Conservation (phyloP, 2,113 vertebrate species). For the Sciurus niger region DNA sequence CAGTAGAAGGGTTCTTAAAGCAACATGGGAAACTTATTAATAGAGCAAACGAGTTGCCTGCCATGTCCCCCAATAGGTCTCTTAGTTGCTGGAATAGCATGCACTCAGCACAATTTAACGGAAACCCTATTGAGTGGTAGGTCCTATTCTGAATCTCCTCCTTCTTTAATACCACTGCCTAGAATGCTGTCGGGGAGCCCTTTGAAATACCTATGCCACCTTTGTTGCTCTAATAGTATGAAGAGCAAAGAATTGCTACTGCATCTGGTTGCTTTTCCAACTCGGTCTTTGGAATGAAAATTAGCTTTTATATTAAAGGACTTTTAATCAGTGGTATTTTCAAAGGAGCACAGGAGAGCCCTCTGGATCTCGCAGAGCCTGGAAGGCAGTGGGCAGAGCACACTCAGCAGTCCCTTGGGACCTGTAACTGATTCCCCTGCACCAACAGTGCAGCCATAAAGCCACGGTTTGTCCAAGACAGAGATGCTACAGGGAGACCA, state of each 20-base stretch:
- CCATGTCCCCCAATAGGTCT: not conserved
- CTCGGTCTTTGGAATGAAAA: not conserved
- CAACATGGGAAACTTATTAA: not conserved
- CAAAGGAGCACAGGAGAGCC: slow-evolving; percentile 1
- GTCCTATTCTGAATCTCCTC: not conserved
- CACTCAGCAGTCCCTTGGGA: slow-evolving; percentile 43
- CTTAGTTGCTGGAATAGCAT: not conserved
- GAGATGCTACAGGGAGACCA: slow-evolving; percentile 83
- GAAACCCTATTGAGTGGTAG: not conserved
- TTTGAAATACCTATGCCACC: not conserved
- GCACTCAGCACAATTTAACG: not conserved
- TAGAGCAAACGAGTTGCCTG: not conserved
- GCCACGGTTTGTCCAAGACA: slow-evolving; percentile 88
- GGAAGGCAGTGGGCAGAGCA: not conserved
- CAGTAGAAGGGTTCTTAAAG: not conserved
- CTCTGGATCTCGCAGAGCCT: not conserved
- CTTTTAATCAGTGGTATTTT: slow-evolving; percentile 16
- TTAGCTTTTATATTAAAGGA: not conserved
- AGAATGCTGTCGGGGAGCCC: not conserved
- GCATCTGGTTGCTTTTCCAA: not conserved
- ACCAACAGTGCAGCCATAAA: slow-evolving; percentile 89
- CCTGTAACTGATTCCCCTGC: slow-evolving; percentile 84
- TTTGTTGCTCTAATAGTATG: not conserved
- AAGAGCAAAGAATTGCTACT: not conserved
- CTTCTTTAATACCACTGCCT: not conserved